Base-by-base conservation (phyloP, 2,888 invertebrate species). In the Pseudeuparius sepicola region DNA sequence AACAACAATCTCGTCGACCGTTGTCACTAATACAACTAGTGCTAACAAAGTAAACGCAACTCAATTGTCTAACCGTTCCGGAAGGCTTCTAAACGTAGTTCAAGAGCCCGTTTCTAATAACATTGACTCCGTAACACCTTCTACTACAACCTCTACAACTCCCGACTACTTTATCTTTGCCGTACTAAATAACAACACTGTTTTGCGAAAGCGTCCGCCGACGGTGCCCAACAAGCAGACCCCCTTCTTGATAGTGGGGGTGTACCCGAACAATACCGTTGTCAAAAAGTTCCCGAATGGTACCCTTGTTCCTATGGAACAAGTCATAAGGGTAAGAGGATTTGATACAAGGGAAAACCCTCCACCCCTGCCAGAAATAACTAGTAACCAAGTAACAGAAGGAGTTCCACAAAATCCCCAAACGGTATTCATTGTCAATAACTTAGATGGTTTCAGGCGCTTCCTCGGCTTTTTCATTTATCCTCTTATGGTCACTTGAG, bases 221-320 rank as follows among this genome's bases (percentile, higher is more conserved):
- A 57, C 69, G 52, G 68, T 75, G 61, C 75, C 77, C 57, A 65
- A 72, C 54, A 76, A 76, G 64, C 73, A 77, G 56, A 68, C 76
- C 52, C 80, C 81, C 46, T 81, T 75, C 60, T 73, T 81, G 51
- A 72, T 82, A 58, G 78, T 78, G 53, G 81, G 82, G 58, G 71
- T 82, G 53, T 76, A 75, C 60, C 81, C 82, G 48, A 80, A 82
- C 67, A 81, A 81, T 64, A 80, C 77, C 59, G 67, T 82, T 60
- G 76, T 83, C 58, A 75, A 78, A 65, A 82, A 78, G 66, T 83
- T 77, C 59, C 82, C 82, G 46, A 83, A 84, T 55, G 83, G 83
- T 60, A 81, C 82, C 57, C 66, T 77, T 62, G 75, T 82, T 61
- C 80, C 81, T 62, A 77, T 78, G 59, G 63, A 64, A 52, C 60